Base-by-base conservation (phyloP, 2,888 invertebrate species). In the Sarcophaga caerulescens region DNA sequence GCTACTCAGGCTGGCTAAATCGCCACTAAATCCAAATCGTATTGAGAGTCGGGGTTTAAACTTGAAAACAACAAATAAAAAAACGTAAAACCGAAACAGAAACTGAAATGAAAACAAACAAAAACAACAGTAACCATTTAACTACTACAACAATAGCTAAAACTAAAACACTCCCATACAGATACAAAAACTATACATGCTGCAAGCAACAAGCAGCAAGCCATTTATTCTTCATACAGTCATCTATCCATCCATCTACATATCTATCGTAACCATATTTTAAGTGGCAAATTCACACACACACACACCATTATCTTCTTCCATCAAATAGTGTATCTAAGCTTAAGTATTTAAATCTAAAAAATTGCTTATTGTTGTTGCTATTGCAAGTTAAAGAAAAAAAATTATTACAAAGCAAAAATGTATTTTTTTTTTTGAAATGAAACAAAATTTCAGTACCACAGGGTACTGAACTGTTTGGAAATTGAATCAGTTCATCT, bases 1-100 rank as follows among this genome's bases (percentile, higher is more conserved):
- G 85, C 80, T 85, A 60, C 87, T 88, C 87, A 84, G 84, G 89
- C 88, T 88, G 88, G 88, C 88, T 88, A 78, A 88, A 88, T 79
- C 84, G 88, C 87, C 88, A 89, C 89, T 89, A 88, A 88, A 88
- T 85, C 75, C 62, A 81, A 85, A 81, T 71, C 81, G 85, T 88
- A 81, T 86, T 84, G 85, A 83, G 84, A 84, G 88, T 86, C 81
- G 86, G 82, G 74, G 87, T 81, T 88, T 88, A 89, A 89, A 88
- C 88, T 87, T 88, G 87, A 87, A 88, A 87, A 78, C 57, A 78
- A 63, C n/a, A 75, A 62, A 80, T 44, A 60, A 66, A 68, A 19
- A 60, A 52, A 35, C 44, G 57, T 35, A 78, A 66, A 68, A 65
- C 57, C 25, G 60, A 52, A 84, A 80, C 68, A 52, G 45, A 21